Percentiles rank a stretch among this genome's conserved stretches.
Conservation (phyloP, 2,113 vertebrate species). For the Dolichallabes microphthalmus region DNA sequence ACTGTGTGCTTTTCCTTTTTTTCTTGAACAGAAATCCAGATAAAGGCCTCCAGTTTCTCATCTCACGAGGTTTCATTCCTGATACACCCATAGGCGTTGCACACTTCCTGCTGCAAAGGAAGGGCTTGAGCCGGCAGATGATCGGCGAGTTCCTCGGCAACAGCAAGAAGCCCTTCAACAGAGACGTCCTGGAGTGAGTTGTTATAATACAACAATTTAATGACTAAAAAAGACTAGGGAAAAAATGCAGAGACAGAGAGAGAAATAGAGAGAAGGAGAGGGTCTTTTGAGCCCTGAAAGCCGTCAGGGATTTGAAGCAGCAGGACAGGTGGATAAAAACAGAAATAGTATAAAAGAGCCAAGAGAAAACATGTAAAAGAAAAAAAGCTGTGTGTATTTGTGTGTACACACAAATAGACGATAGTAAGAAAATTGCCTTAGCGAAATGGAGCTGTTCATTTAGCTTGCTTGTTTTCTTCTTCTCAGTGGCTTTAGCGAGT, state of each 20-base stretch:
- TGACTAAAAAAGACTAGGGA: background rate
- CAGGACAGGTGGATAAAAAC: constrained; percentile 50
- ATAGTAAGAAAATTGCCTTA: constrained; percentile 12
- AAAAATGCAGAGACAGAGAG: constrained; percentile 42
- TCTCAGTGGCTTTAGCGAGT: constrained; percentile 25
- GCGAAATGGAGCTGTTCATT: constrained; percentile 32
- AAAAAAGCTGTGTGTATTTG: constrained; percentile 8
- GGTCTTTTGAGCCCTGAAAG: background rate
- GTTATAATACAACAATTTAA: background rate
- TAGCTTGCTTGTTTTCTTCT: constrained; percentile 16
- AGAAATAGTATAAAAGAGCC: constrained; percentile 29
- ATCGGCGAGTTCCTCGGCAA: constrained; percentile 97
- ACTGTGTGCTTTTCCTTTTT: background rate
- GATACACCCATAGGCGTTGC: constrained; percentile 97
- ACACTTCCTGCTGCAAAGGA: constrained; percentile 94
- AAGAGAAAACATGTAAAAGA: constrained; percentile 30
- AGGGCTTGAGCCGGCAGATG: constrained; percentile 98
- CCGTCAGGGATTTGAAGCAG: background rate
- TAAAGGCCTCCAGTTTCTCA: constrained; percentile 97
- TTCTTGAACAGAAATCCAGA: constrained; percentile 86
- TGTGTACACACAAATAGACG: background rate
- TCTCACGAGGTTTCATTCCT: constrained; percentile 95
- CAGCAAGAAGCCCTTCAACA: constrained; percentile 99
- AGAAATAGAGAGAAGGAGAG: background rate
- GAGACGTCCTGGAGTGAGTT: constrained; percentile 95